Base-by-base conservation (phyloP, 2,113 vertebrate species). In the Cyrtonyx montezumae region DNA sequence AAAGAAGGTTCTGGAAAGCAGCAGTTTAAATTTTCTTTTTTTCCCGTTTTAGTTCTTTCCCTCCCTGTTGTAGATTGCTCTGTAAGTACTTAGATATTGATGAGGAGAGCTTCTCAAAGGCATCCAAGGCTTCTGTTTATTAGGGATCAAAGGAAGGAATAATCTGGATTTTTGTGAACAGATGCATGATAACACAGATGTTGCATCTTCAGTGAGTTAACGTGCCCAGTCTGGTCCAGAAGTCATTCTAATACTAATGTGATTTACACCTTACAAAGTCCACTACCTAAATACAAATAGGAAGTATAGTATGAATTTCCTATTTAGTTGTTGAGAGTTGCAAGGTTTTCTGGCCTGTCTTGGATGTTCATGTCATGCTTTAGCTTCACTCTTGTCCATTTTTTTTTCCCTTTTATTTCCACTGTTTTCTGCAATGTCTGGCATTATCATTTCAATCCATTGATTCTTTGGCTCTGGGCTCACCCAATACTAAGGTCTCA, bases 381-480 rank as follows among this genome's bases (percentile, higher is more conserved):
- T 71, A 90, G 77, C 45, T 95, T 86, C 42, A 9, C 9, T 79
- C 66, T 45, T 53, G 51, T 69, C 76, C 48, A 4, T 55, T 82
- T 88, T 63, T 63, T 63, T 26, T 40, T 32, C 9, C 13, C 42
- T 59, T 59, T 76, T 42, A 11, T 34, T 30, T 90, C 79, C 40
- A 17, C 43, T 14, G 19, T 93, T 94, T 86, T 76, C 79, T 88
- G 36, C 61, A 58, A 2, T 78, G 43, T 68, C 69, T 66, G 87
- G 79, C 40, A 42, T 49, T 67, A 76, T 81, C 40, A 58, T 88
- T 80, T 86, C 85, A 86, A 34, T 71, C 66, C 90, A 42, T 43
- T 81, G 96, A 91, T 93, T 96, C 91, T 86, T 88, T 93, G 94
- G 92, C 92, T 95, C 71, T 63, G 83, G 85, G 66, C 91, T 86